phyloP scores from a whole-genome alignment of 2,797 vertebrate species.

The Platyrinchus mystaceus region DNA sequence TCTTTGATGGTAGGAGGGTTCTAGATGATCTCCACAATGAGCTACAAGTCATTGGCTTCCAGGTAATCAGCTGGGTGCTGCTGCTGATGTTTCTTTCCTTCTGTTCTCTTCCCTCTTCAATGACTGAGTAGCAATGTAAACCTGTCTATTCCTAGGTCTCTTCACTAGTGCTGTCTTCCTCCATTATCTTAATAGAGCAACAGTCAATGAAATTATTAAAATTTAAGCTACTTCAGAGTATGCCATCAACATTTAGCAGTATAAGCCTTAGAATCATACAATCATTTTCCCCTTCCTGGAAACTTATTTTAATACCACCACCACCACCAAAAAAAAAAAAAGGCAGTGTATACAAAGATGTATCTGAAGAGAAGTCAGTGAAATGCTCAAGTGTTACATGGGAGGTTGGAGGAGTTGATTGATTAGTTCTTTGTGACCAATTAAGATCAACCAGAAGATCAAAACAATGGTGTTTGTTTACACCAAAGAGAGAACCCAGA shows the following conservation, averaged over 20 bases:
- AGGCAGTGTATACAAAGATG: not conserved
- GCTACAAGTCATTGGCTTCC: slow-evolving; percentile 93
- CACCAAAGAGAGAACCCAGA: not conserved
- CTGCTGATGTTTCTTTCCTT: not conserved
- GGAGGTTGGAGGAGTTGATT: not conserved
- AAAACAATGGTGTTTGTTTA: not conserved
- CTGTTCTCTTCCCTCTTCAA: not conserved
- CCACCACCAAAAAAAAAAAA: not conserved
- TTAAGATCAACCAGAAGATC: not conserved
- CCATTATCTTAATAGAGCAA: not conserved
- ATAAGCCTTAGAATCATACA: not conserved
- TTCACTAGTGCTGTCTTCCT: not conserved
- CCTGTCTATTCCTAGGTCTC: not conserved
- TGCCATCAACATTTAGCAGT: not conserved
- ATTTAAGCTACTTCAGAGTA: not conserved
- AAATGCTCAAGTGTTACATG: not conserved
- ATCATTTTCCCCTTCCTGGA: not conserved
- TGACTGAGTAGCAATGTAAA: not conserved
- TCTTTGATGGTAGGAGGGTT: slow-evolving; percentile 94
- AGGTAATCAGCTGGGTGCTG: slow-evolving; percentile 73
- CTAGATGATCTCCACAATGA: slow-evolving; percentile 90
- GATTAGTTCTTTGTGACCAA: not conserved
- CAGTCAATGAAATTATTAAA: not conserved
- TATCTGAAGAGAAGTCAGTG: not conserved
- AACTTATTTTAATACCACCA: not conserved